A percentile compares a stretch with the other conserved stretches of the same genome.
Conservation (phyloP, 2,888 invertebrate genomes). For the Noctua comes region DNA sequence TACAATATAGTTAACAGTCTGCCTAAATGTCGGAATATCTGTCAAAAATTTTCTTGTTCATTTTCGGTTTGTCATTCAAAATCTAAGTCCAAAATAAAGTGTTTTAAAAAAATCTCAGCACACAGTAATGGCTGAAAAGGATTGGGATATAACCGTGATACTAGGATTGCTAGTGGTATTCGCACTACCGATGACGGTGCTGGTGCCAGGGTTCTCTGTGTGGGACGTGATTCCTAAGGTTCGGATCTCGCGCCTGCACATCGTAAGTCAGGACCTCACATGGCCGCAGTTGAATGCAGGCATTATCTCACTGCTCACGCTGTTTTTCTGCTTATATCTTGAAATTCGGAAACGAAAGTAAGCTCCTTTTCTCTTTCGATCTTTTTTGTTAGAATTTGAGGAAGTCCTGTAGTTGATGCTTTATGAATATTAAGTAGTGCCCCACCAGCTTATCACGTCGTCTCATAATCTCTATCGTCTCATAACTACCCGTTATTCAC, state of each 20-base stretch:
- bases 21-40: constrained; percentile 23
- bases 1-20: constrained; percentile 19
- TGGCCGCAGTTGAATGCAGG: constrained; percentile 81
- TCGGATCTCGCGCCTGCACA: constrained; percentile 77
- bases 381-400: background rate
- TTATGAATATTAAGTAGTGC: background rate
- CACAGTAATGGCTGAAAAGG: constrained; percentile 73
- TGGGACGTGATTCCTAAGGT: constrained; percentile 84
- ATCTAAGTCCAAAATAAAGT: constrained; percentile 29
- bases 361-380: constrained; percentile 51
- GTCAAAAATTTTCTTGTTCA: constrained; percentile 12
- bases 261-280: constrained; percentile 75
- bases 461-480: background rate
- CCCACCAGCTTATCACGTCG: too few relatives aligned
- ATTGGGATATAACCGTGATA: constrained; percentile 70
- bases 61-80: constrained; percentile 46
- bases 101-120: constrained; percentile 38
- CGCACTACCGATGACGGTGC: constrained; percentile 80
- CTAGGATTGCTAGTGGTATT: constrained; percentile 77
- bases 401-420: background rate
- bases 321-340: constrained; percentile 83
- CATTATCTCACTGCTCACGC: constrained; percentile 70
- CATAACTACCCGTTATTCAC: background rate
- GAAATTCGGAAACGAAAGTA: constrained; percentile 85
- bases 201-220: constrained; percentile 82